These are phyloP conservation scores for Gasterosteus aculeatus DNA, from an alignment of 2,113 vertebrate species.

Conservation along the genomic window DNA sequence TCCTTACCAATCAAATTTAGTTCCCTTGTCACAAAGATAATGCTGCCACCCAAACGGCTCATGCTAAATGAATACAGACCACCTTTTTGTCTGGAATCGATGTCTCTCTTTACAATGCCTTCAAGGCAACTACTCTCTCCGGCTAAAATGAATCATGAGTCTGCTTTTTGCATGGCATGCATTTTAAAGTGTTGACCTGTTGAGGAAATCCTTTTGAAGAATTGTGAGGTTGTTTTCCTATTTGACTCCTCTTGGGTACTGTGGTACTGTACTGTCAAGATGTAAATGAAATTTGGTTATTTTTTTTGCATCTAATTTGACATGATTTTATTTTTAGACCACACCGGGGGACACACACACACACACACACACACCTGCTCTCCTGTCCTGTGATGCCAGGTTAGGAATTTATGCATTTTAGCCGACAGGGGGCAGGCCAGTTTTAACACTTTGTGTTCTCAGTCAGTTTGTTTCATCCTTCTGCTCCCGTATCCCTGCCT, in stretches of 20 bases:
- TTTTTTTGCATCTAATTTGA: constrained; percentile 31
- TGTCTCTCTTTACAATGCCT: constrained; percentile 5
- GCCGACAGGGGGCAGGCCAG: constrained; percentile 71
- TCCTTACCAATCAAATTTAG: neutral
- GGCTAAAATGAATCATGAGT: neutral
- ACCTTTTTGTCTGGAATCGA: neutral
- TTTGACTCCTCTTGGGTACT: constrained; percentile 27
- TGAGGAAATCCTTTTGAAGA: neutral
- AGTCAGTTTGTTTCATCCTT: constrained; percentile 35
- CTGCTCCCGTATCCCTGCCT: constrained; percentile 52
- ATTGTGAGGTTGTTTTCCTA: constrained; percentile 25
- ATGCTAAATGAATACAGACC: constrained; percentile 9
- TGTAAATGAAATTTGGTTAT: constrained; percentile 45
- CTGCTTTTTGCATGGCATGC: constrained; percentile 5
- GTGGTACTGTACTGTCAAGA: constrained; percentile 14
- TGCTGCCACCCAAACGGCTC: constrained; percentile 24
- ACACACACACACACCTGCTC: neutral
- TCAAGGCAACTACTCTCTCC: constrained; percentile 2
- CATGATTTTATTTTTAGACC: constrained; percentile 28
- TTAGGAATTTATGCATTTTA: constrained; percentile 59
- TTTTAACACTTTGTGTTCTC: constrained; percentile 48
- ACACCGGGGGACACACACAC: neutral
- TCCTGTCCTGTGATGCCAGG: constrained; percentile 2
- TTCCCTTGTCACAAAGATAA: constrained; percentile 14
- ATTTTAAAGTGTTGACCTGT: constrained; percentile 6